Percentiles rank a stretch among this genome's conserved stretches.
phyloP scores from a whole-genome alignment of 2,888 invertebrate genomes.

The Lasioglossum marginatum region DNA sequence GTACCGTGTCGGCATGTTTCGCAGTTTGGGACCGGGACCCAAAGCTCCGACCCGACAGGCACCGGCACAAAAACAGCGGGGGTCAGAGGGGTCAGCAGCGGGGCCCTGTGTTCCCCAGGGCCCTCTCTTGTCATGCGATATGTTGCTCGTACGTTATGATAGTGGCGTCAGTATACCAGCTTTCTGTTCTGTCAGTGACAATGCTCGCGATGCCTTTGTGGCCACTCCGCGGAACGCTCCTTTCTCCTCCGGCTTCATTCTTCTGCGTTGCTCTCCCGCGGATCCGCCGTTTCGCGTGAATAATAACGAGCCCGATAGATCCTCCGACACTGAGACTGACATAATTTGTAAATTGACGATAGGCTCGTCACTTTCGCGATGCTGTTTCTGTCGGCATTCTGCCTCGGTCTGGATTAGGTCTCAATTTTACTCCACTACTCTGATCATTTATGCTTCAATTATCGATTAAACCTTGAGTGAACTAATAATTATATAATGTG shows the following conservation, averaged over 20 bases:
- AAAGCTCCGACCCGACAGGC: slow-evolving; percentile 75
- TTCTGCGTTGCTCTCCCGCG: slow-evolving; percentile 8
- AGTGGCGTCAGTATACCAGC: slow-evolving; percentile 71
- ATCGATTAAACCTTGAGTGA: no score
- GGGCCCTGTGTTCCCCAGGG: slow-evolving; percentile 73
- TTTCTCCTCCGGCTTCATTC: background rate
- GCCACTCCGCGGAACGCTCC: slow-evolving; percentile 41
- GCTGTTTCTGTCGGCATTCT: background rate
- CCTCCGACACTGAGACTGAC: slow-evolving; percentile 1
- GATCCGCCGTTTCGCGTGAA: slow-evolving; percentile 18
- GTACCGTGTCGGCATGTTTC: slow-evolving; percentile 74
- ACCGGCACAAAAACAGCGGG: slow-evolving; percentile 75
- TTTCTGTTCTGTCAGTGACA: slow-evolving; percentile 74
- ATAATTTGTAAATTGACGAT: slow-evolving; percentile 28
- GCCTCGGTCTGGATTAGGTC: background rate
- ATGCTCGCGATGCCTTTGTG: slow-evolving; percentile 71
- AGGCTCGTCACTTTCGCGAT: slow-evolving; percentile 16
- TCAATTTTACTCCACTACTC: background rate
- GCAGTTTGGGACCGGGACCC: slow-evolving; percentile 70
- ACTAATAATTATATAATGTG: background rate
- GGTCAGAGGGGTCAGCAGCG: slow-evolving; percentile 80
- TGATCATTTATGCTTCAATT: background rate
- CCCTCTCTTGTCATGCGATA: slow-evolving; percentile 81
- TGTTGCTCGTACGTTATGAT: slow-evolving; percentile 79
- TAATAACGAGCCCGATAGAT: slow-evolving; percentile 19